These are phyloP conservation scores for Papilio aristodemus DNA, from an alignment of 1,140 invertebrate genomes.

Conservation along the genomic window DNA sequence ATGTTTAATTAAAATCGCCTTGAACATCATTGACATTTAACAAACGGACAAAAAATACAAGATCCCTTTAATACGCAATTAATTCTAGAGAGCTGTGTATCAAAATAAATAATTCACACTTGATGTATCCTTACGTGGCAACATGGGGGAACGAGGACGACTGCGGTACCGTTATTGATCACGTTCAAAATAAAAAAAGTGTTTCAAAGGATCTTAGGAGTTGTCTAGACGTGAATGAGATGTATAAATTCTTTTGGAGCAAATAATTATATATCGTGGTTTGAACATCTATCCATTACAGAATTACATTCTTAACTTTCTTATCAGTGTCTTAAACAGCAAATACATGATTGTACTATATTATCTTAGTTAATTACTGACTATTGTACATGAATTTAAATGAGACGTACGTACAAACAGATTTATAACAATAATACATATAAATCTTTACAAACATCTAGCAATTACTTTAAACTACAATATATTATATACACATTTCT, in stretches of 20 bases:
- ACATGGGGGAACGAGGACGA: neutral
- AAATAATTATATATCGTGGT: too few species aligned
- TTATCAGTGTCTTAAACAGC: too few species aligned
- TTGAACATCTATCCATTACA: too few species aligned
- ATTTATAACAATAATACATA: too few species aligned
- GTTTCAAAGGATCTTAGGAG: neutral
- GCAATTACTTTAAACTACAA: neutral
- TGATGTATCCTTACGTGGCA: neutral
- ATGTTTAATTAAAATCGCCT: too few species aligned
- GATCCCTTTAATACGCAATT: neutral
- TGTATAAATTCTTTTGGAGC: neutral
- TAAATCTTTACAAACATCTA: neutral
- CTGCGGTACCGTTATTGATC: neutral
- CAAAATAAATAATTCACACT: neutral
- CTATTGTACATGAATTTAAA: too few species aligned
- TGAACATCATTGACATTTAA: neutral
- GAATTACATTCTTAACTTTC: too few species aligned
- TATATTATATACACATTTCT: neutral
- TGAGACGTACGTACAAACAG: too few species aligned
- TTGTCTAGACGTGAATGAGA: neutral
- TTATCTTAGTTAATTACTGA: too few species aligned
- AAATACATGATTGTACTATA: too few species aligned
- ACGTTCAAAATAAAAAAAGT: neutral
- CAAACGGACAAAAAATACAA: neutral
- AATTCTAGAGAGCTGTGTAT: neutral